These are phyloP conservation scores for Archips xylosteana DNA, from an alignment of 2,888 invertebrate species.

Conservation along the genomic window DNA sequence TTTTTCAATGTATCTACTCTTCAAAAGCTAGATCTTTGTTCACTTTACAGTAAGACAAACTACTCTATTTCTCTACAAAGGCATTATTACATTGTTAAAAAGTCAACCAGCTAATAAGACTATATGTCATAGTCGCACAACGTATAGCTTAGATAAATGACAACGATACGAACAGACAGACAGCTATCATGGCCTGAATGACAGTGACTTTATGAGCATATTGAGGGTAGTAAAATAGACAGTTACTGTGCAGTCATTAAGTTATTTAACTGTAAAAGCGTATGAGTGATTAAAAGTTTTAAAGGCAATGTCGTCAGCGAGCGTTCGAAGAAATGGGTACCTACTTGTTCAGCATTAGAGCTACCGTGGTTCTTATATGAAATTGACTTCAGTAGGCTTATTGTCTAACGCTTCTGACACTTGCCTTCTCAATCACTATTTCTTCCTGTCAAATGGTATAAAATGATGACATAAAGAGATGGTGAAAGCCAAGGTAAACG, in stretches of 20 bases:
- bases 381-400: no score
- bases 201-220: background rate
- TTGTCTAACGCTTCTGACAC: no score
- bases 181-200: conserved; percentile 1
- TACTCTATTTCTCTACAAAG: conserved; percentile 7
- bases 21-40: background rate
- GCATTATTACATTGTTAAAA: conserved; percentile 10
- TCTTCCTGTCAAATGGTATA: no score
- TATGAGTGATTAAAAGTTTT: background rate
- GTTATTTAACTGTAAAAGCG: conserved; percentile 13
- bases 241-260: background rate
- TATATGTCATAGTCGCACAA: conserved; percentile 9
- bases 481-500: no score
- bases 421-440: no score
- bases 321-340: background rate
- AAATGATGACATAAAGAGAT: no score
- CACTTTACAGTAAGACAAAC: background rate
- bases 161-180: conserved; percentile 25
- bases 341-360: no score
- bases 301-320: background rate
- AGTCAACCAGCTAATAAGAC: conserved; percentile 19
- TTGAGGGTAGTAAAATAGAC: conserved; percentile 16
- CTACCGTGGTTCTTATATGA: no score
- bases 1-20: no score
- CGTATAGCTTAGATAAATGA: conserved; percentile 29